Percentiles rank a stretch among this genome's conserved stretches.
phyloP scores from a whole-genome alignment of 2,113 vertebrate genomes.

The Cavia aperea region DNA sequence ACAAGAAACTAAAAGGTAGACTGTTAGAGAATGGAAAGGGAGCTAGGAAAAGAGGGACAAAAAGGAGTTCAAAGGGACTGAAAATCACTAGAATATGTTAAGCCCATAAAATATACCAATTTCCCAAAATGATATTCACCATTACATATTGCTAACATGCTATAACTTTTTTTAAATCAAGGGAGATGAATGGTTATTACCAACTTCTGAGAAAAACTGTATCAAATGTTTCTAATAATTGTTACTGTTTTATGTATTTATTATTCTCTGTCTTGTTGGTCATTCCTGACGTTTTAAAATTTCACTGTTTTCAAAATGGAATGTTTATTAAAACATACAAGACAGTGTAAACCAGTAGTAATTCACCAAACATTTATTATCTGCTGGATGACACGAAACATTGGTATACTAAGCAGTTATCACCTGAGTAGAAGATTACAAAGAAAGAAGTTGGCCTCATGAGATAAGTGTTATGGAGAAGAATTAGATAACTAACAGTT shows the following conservation, averaged over 20 bases:
- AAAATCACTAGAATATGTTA: neutral
- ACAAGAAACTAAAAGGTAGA: neutral
- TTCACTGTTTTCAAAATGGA: slow-evolving; percentile 13
- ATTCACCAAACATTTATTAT: neutral
- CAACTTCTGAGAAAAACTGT: neutral
- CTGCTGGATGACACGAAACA: neutral
- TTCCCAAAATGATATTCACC: neutral
- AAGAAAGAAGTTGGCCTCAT: neutral
- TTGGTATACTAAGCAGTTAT: neutral
- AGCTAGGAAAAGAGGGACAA: neutral
- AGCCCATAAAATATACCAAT: neutral
- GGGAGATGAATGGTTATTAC: neutral
- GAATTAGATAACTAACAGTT: neutral
- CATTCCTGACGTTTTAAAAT: neutral
- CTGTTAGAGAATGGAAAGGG: neutral
- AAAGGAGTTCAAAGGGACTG: neutral
- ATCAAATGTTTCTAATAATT: neutral
- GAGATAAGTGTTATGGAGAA: neutral
- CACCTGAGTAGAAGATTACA: neutral
- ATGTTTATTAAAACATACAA: neutral
- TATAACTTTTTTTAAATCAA: neutral
- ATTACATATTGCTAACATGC: neutral
- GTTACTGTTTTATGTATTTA: neutral
- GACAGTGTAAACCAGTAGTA: neutral
- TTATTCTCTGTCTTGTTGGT: neutral